Base-by-base conservation (phyloP, 2,888 invertebrate genomes). In the Hylaea fasciaria region DNA sequence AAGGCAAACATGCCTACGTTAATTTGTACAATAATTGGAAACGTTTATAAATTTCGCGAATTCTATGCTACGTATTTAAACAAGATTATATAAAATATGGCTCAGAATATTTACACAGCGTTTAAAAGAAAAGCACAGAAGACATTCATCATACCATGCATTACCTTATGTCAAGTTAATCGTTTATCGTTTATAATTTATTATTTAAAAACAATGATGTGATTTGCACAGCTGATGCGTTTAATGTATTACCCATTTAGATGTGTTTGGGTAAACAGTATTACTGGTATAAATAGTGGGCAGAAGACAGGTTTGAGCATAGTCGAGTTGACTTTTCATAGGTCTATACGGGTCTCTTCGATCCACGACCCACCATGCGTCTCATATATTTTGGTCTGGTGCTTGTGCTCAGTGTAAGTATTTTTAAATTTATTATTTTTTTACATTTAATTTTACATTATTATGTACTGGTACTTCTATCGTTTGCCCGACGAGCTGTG, bases 391-490 rank as follows among this genome's bases (percentile, higher is more conserved):
- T 47, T 9, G 35, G 37, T 35, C 43, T 52, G 57, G 57, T 57
- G 51, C 46, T 57, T 41, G 57, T 13, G 51, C 51, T 57, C 57
- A 57, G 57, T 41, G 57, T 57, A 52, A 58, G 58, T 57, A 13
- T 47, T 0, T 37, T 44, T 37, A n/a, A 3, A 37, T n/a, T 37
- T n/a, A n/a, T n/a, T 12, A n/a, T 10, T 35, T 35, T n/a, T n/a
- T n/a, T n/a, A n/a, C n/a, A n/a, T n/a, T n/a, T n/a, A 2, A 35
- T 11, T 11, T 35, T 1, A 11, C 35, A n/a, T n/a, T n/a, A n/a
- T n/a, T n/a, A n/a, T n/a, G n/a, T n/a, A n/a, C n/a, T n/a, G n/a
- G n/a, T n/a, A n/a, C n/a, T n/a, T n/a, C n/a, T n/a, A n/a, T n/a
- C n/a, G n/a, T n/a, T n/a, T n/a, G n/a, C n/a, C n/a, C n/a, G n/a